Evolutionary conservation across 2,888 invertebrate genomes (phyloP).

Genomic region (Drepanosiphum platanoidis): DNA sequence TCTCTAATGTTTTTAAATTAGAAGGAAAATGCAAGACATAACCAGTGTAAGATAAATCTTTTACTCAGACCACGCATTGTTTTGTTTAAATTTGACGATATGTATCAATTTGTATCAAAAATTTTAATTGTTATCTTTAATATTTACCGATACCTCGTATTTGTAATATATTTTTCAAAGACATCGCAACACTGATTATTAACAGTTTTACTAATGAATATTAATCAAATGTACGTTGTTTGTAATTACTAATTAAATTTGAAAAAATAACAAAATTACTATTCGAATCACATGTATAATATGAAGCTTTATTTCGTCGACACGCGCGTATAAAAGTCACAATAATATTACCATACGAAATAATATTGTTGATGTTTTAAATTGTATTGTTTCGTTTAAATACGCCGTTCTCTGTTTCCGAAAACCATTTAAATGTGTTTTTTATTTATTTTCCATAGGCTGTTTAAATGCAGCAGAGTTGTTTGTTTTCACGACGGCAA

Average conservation of each 20-base stretch:
- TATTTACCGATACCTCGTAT: too few relatives aligned
- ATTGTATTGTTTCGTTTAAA: conserved; percentile 6
- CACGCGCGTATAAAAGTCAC: not conserved
- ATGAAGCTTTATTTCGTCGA: not conserved
- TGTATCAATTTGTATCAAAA: too few relatives aligned
- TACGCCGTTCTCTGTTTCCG: not conserved
- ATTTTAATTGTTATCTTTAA: too few relatives aligned
- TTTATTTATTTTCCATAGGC: not conserved
- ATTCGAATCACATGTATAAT: not conserved
- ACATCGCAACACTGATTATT: too few relatives aligned
- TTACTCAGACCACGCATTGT: too few relatives aligned
- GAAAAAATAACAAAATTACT: not conserved
- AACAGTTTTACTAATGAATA: not conserved
- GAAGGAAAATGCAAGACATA: too few relatives aligned
- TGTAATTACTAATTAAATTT: not conserved
- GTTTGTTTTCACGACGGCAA: not conserved
- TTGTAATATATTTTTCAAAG: too few relatives aligned
- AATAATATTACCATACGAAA: not conserved
- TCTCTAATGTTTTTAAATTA: too few relatives aligned
- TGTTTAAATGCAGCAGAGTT: not conserved
- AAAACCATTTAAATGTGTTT: not conserved
- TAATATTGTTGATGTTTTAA: not conserved
- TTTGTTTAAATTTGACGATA: too few relatives aligned
- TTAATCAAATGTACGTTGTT: not conserved
- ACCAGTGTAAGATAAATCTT: too few relatives aligned